Conservation (phyloP, 2,113 vertebrate species). For the Ascaphus truei region DNA sequence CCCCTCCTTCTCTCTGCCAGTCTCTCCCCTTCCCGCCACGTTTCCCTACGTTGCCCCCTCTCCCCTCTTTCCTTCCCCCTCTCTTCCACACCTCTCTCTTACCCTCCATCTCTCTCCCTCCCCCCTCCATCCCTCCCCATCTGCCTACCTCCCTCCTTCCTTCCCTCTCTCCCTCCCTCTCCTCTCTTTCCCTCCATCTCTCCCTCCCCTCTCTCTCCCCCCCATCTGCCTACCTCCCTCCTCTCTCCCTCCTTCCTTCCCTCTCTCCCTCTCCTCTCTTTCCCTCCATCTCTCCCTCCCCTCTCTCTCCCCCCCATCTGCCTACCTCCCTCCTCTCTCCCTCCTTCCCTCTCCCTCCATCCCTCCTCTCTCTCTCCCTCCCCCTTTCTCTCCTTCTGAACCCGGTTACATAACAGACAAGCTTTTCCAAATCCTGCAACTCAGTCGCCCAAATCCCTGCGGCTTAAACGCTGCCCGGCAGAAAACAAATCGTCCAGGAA, state of each 20-base stretch:
- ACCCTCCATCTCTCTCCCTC: too few relatives aligned
- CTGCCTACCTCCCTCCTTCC: too few relatives aligned
- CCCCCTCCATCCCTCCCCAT: too few relatives aligned
- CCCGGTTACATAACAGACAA: slow-evolving; percentile 37
- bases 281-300: not conserved
- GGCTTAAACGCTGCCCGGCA: slow-evolving; percentile 37
- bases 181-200: too few relatives aligned
- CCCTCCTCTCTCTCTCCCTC: not conserved
- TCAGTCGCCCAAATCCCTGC: slow-evolving; percentile 37
- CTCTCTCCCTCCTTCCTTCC: not conserved
- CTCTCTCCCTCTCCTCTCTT: not conserved
- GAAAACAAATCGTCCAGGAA: slow-evolving; percentile 37
- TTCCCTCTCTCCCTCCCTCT: too few relatives aligned
- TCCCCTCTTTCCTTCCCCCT: too few relatives aligned
- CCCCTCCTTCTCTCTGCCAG: too few relatives aligned
- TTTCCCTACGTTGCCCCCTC: too few relatives aligned
- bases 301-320: not conserved
- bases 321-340: not conserved
- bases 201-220: too few relatives aligned
- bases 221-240: not conserved
- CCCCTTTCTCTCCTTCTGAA: slow-evolving; percentile 33
- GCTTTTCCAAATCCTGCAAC: slow-evolving; percentile 38
- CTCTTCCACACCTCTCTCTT: too few relatives aligned
- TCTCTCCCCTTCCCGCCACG: too few relatives aligned
- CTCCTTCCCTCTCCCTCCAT: slow-evolving; percentile 6